These are phyloP conservation scores for Mantis religiosa DNA, from an alignment of 2,888 invertebrate species.

Conservation along the genomic window DNA sequence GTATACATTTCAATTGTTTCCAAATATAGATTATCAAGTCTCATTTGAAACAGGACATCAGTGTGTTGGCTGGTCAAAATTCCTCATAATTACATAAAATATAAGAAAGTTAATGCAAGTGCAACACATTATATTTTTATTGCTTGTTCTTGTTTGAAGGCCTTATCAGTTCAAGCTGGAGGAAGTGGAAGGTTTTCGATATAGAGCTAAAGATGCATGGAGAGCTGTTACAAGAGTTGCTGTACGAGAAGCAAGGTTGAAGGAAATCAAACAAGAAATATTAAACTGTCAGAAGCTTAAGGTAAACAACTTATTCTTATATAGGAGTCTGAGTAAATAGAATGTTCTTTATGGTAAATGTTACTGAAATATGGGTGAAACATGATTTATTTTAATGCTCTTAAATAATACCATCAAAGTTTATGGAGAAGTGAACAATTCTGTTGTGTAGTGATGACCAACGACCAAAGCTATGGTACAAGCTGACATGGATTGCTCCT, in stretches of 20 bases:
- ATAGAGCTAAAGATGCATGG: slow-evolving; percentile 93
- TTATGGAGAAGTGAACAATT: too few species aligned
- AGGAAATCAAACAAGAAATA: slow-evolving; percentile 92
- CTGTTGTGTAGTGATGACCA: too few species aligned
- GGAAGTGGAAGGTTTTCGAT: slow-evolving; percentile 93
- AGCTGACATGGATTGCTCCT: too few species aligned
- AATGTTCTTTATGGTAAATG: not conserved
- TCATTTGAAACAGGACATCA: too few species aligned
- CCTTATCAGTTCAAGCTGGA: slow-evolving; percentile 92
- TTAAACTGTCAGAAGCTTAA: slow-evolving; percentile 88
- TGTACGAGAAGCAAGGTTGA: slow-evolving; percentile 87
- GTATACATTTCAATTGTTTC: not conserved
- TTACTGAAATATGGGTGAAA: too few species aligned
- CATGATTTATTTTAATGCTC: too few species aligned
- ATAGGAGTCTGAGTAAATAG: not conserved
- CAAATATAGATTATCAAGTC: too few species aligned
- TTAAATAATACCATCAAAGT: not conserved
- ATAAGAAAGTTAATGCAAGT: too few species aligned
- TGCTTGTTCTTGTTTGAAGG: slow-evolving; percentile 47
- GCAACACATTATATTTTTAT: too few species aligned
- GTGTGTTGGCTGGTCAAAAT: too few species aligned
- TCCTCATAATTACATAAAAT: too few species aligned
- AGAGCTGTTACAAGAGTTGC: slow-evolving; percentile 89
- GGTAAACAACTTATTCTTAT: slow-evolving; percentile 42
- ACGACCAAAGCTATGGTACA: too few species aligned